These are phyloP conservation scores for Pteromalus puparum DNA, from an alignment of 1,140 invertebrate genomes.

Conservation along the genomic window DNA sequence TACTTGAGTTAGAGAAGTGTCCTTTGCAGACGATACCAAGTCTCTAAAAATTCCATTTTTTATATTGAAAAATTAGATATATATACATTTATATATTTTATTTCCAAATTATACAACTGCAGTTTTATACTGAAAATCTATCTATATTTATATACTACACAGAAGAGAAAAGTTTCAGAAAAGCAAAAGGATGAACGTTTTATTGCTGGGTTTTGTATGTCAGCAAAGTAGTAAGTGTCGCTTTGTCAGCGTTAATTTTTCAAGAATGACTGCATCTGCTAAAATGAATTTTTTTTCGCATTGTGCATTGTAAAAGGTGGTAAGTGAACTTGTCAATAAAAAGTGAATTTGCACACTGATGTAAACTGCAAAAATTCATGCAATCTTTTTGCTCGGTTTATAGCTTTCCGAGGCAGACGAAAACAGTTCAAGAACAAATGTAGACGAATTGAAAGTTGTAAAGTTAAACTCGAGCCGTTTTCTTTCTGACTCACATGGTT, in stretches of 20 bases:
- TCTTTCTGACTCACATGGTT: neutral
- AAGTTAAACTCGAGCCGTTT: neutral
- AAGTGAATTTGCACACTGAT: neutral
- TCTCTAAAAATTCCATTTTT: conserved; percentile 2
- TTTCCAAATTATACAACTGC: neutral
- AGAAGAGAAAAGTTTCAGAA: neutral
- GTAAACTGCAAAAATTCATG: neutral
- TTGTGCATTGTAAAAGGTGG: neutral
- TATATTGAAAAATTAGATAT: neutral
- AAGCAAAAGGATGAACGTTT: neutral
- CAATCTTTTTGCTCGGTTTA: neutral
- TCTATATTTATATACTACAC: conserved; percentile 11
- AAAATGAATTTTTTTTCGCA: neutral
- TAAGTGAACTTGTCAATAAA: neutral
- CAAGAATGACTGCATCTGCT: neutral
- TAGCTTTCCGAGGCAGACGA: neutral
- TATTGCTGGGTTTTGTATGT: neutral
- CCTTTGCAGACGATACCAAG: conserved; percentile 11
- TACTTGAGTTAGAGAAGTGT: conserved; percentile 18
- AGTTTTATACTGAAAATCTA: conserved; percentile 24
- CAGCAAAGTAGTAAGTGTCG: neutral
- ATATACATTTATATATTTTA: neutral
- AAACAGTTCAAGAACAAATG: too few relatives aligned
- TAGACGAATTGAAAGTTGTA: neutral
- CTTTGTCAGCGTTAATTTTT: conserved; percentile 2